Evolutionary conservation across 2,113 vertebrate genomes (phyloP).

Genomic region (Trogon surrucura): DNA sequence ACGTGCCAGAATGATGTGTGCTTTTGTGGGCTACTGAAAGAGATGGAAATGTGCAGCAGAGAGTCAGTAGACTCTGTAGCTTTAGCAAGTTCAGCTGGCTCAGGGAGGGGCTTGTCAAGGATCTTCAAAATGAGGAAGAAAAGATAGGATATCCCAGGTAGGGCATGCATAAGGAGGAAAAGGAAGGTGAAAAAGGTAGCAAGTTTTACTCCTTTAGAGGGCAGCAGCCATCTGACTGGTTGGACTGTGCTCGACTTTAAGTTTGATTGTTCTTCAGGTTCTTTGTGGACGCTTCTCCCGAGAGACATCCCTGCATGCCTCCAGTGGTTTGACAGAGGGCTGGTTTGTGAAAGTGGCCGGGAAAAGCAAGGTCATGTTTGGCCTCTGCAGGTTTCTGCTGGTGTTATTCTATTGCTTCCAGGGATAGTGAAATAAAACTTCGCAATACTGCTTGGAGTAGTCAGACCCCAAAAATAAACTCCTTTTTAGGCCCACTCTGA

Average conservation of each 20-base stretch:
- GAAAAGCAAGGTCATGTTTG: rapidly evolving
- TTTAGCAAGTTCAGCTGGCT: background rate
- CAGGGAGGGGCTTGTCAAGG: background rate
- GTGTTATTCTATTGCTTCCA: background rate
- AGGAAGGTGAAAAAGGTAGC: background rate
- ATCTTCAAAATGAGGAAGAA: background rate
- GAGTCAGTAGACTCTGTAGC: background rate
- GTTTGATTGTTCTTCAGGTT: background rate
- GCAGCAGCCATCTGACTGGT: background rate
- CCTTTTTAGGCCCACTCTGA: background rate
- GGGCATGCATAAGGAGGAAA: background rate
- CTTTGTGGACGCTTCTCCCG: background rate
- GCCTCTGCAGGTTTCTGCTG: background rate
- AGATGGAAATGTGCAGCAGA: rapidly evolving
- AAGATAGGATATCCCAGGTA: background rate
- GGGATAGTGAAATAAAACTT: background rate
- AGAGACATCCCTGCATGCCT: background rate
- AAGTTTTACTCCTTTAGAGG: background rate
- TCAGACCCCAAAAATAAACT: background rate
- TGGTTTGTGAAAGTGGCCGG: background rate
- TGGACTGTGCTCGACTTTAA: background rate
- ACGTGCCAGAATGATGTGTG: background rate
- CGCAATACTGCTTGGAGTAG: background rate
- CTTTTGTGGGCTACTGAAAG: background rate
- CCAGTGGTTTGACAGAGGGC: background rate